These are phyloP conservation scores for Achroia grisella DNA, from an alignment of 1,140 invertebrate species.

Conservation along the genomic window DNA sequence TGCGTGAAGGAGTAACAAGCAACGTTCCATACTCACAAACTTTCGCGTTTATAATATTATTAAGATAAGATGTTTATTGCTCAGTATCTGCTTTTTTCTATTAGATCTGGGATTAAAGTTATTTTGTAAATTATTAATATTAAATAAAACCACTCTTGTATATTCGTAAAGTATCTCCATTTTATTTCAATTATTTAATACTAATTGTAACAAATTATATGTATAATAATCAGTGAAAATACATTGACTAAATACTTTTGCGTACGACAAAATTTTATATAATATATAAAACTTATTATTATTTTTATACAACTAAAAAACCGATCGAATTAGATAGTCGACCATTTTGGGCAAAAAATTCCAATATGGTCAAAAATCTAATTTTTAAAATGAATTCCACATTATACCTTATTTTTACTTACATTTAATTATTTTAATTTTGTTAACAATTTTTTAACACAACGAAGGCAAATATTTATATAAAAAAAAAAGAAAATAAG, in stretches of 20 bases:
- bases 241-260: constrained; percentile 51
- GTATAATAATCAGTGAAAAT: constrained; percentile 37
- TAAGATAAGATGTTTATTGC: too few relatives aligned
- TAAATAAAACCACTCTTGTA: constrained; percentile 8
- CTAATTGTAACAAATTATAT: constrained; percentile 47
- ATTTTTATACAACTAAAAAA: constrained; percentile 10
- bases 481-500: neutral
- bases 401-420: neutral
- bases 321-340: constrained; percentile 59
- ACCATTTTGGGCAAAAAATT: constrained; percentile 37
- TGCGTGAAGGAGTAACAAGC: too few relatives aligned
- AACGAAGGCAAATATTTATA: neutral
- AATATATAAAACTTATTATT: constrained; percentile 40
- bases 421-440: neutral
- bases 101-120: too few relatives aligned
- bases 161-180: constrained; percentile 43
- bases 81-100: too few relatives aligned
- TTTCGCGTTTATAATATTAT: too few relatives aligned
- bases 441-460: too few relatives aligned
- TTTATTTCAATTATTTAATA: constrained; percentile 54
- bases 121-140: too few relatives aligned
- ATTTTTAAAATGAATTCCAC: constrained; percentile 13
- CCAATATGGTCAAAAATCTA: constrained; percentile 63
- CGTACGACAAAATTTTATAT: constrained; percentile 33
- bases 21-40: too few relatives aligned